Evolutionary conservation across 53 echinoderm and acorn worm genomes (phyloP).

Genomic region (Temnopleurus reevesii): DNA sequence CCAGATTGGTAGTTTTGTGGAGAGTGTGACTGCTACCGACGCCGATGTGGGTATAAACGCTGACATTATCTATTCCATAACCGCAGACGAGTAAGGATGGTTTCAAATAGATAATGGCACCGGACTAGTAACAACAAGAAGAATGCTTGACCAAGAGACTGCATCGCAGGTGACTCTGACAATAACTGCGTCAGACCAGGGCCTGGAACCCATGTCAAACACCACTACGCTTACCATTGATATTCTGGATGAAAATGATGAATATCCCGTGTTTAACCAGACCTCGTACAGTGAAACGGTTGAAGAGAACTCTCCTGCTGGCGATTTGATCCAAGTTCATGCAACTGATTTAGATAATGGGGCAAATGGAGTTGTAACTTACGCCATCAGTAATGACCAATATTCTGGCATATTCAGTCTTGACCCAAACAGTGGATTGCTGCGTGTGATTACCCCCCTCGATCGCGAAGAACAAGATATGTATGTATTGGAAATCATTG

Average conservation of each 20-base stretch:
- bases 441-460: constrained; percentile 55
- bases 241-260: constrained; percentile 89
- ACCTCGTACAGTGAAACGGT: constrained; percentile 72
- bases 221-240: constrained; percentile 65
- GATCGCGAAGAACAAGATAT: constrained; percentile 72
- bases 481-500: constrained; percentile 70
- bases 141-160: constrained; percentile 72
- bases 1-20: constrained; percentile 82
- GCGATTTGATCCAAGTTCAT: constrained; percentile 61
- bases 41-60: constrained; percentile 84
- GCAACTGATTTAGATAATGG: constrained; percentile 80
- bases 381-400: constrained; percentile 66
- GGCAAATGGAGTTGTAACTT: constrained; percentile 71
- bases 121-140: constrained; percentile 81
- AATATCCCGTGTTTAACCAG: constrained; percentile 72
- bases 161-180: constrained; percentile 73
- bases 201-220: constrained; percentile 61
- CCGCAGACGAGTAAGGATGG: constrained; percentile 83
- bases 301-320: constrained; percentile 66
- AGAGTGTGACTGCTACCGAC: constrained; percentile 82
- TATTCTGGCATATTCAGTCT: constrained; percentile 69
- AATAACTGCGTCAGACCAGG: constrained; percentile 84
- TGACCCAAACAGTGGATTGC: constrained; percentile 62
- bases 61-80: constrained; percentile 72
- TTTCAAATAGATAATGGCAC: constrained; percentile 76